phyloP scores from a whole-genome alignment of 2,888 invertebrate genomes.

The Stenchaetothrips biformis region DNA sequence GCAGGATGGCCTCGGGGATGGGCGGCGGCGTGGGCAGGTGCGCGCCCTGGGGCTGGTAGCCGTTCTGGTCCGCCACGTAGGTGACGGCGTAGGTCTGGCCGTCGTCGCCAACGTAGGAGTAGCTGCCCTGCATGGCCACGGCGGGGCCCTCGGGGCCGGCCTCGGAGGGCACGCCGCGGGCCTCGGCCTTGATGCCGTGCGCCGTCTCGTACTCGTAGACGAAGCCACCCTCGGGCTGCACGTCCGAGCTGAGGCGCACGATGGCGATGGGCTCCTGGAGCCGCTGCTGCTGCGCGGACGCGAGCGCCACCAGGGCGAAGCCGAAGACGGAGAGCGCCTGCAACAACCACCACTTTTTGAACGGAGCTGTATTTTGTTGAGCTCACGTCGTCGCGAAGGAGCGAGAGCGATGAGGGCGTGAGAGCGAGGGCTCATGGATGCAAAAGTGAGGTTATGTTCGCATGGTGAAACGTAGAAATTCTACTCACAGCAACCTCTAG shows the following conservation, averaged over 20 bases:
- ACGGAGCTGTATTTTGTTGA: too few relatives aligned
- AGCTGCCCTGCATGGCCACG: slow-evolving; percentile 53
- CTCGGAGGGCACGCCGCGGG: neutral
- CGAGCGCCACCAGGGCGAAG: neutral
- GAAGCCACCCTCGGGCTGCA: slow-evolving; percentile 14
- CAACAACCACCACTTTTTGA: neutral
- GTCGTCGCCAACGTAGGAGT: slow-evolving; percentile 51
- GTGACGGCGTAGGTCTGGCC: slow-evolving; percentile 48
- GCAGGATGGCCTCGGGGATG: slow-evolving; percentile 63
- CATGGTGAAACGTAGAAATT: too few relatives aligned
- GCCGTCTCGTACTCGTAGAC: slow-evolving; percentile 17
- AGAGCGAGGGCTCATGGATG: too few relatives aligned
- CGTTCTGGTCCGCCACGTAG: slow-evolving; percentile 55
- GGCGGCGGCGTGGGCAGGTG: slow-evolving; percentile 63
- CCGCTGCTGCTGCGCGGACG: neutral
- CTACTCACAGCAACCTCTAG: too few relatives aligned
- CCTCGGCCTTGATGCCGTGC: slow-evolving; percentile 17
- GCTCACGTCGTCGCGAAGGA: too few relatives aligned
- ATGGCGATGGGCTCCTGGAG: neutral
- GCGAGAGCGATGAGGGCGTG: too few relatives aligned
- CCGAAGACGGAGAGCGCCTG: neutral
- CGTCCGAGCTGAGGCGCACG: slow-evolving; percentile 6
- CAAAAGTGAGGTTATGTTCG: too few relatives aligned
- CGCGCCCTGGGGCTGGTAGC: slow-evolving; percentile 55
- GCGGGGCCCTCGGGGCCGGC: slow-evolving; percentile 44